Evolutionary conservation across 2,797 vertebrate species (phyloP).

Genomic region (Tiaroga cobitis): DNA sequence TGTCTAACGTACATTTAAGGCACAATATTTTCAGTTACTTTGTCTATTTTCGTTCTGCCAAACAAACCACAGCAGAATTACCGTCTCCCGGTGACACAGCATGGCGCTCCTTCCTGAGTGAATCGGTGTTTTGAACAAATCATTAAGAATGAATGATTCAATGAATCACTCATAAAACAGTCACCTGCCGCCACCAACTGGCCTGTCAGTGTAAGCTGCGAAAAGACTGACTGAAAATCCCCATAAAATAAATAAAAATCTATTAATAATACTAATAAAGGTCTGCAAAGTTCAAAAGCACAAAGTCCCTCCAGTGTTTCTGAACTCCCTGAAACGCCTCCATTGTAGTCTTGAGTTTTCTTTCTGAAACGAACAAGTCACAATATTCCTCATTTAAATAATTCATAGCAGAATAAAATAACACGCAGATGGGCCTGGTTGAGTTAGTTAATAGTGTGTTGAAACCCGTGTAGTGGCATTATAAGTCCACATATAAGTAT

Average conservation of each 20-base stretch:
- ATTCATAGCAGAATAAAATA: not conserved
- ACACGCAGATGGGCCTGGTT: not conserved
- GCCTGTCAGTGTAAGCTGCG: not conserved
- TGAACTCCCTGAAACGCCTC: too few relatives aligned
- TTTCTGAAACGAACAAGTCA: too few relatives aligned
- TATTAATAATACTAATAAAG: too few relatives aligned
- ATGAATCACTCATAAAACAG: not conserved
- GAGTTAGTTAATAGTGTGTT: not conserved
- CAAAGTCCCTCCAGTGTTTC: too few relatives aligned
- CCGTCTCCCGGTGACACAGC: not conserved
- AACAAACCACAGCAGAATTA: not conserved
- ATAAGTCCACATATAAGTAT: not conserved
- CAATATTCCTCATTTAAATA: not conserved
- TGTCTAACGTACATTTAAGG: not conserved
- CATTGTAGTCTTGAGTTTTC: too few relatives aligned
- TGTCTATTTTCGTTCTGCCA: not conserved
- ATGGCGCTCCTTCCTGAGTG: not conserved
- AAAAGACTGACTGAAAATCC: not conserved
- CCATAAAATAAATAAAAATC: slow-evolving; percentile 17
- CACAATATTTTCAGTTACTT: not conserved
- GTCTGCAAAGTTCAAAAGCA: too few relatives aligned
- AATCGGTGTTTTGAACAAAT: not conserved
- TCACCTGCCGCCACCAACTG: not conserved
- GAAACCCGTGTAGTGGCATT: not conserved
- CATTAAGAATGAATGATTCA: not conserved